These are phyloP conservation scores for Strigamia maritima DNA, from an alignment of 2,888 invertebrate species.

Conservation along the genomic window DNA sequence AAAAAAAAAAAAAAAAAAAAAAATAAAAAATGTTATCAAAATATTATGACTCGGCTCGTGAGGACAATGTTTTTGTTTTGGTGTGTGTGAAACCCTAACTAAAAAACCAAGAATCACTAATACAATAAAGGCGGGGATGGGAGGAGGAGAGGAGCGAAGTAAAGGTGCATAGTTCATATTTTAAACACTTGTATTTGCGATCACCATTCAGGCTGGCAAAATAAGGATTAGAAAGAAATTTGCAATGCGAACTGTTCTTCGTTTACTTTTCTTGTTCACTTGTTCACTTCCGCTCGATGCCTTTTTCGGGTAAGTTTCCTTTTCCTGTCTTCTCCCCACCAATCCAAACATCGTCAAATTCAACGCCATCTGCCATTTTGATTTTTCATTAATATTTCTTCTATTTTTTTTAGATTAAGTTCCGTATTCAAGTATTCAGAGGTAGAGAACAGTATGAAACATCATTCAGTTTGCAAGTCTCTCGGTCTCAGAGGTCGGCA, in stretches of 20 bases:
- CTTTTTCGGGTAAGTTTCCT: background rate
- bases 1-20: background rate
- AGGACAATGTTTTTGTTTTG: background rate
- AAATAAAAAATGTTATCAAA: background rate
- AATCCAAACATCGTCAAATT: no score
- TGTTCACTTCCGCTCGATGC: background rate
- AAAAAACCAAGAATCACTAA: background rate
- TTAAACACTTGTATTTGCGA: background rate
- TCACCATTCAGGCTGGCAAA: slow-evolving; percentile 24
- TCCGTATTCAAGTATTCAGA: background rate
- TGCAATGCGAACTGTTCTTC: background rate
- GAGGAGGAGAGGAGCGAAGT: background rate
- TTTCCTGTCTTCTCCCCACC: background rate
- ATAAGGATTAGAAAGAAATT: slow-evolving; percentile 28
- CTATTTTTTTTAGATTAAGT: background rate
- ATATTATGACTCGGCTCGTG: background rate
- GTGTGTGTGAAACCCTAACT: background rate
- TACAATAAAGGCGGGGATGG: slow-evolving; percentile 1
- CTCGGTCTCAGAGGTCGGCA: background rate
- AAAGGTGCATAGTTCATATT: slow-evolving; percentile 11
- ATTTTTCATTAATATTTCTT: no score
- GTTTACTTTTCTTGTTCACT: background rate
- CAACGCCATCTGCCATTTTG: no score
- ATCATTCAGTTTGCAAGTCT: background rate
- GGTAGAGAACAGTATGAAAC: background rate